Evolutionary conservation across 2,113 vertebrate species (phyloP).

Genomic region (Pseudopipra pipra): DNA sequence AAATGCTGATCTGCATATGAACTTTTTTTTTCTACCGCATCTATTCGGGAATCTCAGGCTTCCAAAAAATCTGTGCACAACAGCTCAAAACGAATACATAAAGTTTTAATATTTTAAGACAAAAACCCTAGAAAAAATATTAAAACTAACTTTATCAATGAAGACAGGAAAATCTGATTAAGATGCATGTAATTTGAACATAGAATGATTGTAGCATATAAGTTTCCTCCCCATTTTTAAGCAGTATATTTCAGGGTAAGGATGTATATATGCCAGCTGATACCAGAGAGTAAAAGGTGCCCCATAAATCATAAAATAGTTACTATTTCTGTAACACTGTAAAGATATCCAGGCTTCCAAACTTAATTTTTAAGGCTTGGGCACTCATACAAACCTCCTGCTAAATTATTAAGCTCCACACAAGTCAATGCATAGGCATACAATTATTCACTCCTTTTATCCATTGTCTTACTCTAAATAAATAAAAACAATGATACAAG

Average conservation of each 20-base stretch:
- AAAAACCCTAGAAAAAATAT: not conserved
- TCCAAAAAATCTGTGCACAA: not conserved
- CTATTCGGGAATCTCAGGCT: not conserved
- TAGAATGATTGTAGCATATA: not conserved
- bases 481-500: not conserved
- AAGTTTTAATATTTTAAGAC: not conserved
- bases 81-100: not conserved
- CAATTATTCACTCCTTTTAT: not conserved
- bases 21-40: not conserved
- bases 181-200: not conserved
- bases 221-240: not conserved
- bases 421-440: not conserved
- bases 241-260: not conserved
- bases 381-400: not conserved
- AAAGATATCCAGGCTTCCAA: slow-evolving; percentile 3
- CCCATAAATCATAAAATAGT: not conserved
- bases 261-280: not conserved
- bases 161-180: not conserved
- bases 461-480: not conserved
- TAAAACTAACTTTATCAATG: not conserved
- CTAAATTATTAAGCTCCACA: not conserved
- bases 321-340: not conserved
- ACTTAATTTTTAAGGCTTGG: not conserved
- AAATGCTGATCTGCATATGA: not conserved
- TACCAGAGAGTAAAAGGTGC: not conserved